Conservation (phyloP, 2,797 vertebrate genomes). For the Sylvia borin region DNA sequence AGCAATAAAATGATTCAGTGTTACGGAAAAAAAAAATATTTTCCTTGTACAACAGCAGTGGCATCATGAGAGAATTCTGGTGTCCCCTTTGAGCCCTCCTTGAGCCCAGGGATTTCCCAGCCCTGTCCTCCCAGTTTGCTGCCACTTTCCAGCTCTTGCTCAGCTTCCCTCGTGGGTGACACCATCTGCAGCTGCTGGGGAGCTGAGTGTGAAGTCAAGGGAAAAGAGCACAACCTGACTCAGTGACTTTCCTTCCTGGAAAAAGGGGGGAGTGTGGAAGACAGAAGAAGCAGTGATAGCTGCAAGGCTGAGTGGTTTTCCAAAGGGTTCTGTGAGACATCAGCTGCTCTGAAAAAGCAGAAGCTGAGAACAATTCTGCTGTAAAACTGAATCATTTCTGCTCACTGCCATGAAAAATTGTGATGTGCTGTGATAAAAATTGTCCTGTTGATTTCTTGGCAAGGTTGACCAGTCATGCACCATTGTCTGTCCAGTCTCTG, state of each 20-base stretch:
- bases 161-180: not conserved
- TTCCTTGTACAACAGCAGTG: not conserved
- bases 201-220: not conserved
- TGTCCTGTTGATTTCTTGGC: not conserved
- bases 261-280: not conserved
- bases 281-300: not conserved
- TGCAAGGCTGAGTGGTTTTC: not conserved
- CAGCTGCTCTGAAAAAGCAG: not conserved
- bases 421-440: not conserved
- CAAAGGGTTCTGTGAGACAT: not conserved
- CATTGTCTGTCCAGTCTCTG: not conserved
- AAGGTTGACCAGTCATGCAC: not conserved
- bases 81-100: not conserved
- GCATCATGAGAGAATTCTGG: not conserved
- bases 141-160: not conserved
- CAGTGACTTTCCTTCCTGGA: not conserved
- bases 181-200: not conserved
- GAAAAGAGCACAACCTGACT: not conserved
- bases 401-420: not conserved
- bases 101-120: not conserved
- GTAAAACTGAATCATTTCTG: not conserved
- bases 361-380: not conserved
- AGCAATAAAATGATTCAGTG: not conserved
- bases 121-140: not conserved
- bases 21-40: not conserved